Percentiles rank a stretch among this genome's conserved stretches.
Evolutionary conservation across 2,797 vertebrate genomes (phyloP).

Genomic region (Netta rufina): DNA sequence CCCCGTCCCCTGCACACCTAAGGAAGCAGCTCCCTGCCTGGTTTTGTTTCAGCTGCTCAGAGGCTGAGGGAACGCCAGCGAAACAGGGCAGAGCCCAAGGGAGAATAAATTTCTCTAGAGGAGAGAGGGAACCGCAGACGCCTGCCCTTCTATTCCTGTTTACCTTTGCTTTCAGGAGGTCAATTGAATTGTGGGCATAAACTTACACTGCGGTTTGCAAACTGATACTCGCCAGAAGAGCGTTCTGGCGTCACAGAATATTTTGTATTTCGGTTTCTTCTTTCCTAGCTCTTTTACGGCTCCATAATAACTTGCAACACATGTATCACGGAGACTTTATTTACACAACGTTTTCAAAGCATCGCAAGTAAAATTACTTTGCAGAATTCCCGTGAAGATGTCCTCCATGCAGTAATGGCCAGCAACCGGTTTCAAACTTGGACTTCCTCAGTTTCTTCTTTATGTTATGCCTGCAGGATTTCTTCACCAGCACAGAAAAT

Average conservation of each 20-base stretch:
- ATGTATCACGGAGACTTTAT: constrained; percentile 13
- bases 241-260: constrained; percentile 43
- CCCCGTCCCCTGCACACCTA: background rate
- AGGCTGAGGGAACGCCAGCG: background rate
- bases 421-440: background rate
- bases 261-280: constrained; percentile 40
- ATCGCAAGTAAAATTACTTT: background rate
- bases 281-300: constrained; percentile 18
- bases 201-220: constrained; percentile 55
- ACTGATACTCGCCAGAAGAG: constrained; percentile 57
- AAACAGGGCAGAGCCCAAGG: background rate
- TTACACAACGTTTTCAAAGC: constrained; percentile 4
- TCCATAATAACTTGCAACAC: constrained; percentile 43
- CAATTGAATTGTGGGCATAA: constrained; percentile 61
- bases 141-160: constrained; percentile 50
- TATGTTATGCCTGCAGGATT: background rate
- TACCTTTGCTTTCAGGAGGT: constrained; percentile 65
- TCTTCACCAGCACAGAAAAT: background rate
- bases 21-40: background rate
- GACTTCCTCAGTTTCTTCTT: background rate
- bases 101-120: constrained; percentile 28
- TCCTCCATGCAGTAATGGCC: background rate
- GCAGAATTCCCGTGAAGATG: background rate
- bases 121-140: background rate
- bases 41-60: background rate